A percentile compares a stretch with the other conserved stretches of the same genome.
Conservation (phyloP, 2,797 vertebrate species). For the Argya squamiceps region DNA sequence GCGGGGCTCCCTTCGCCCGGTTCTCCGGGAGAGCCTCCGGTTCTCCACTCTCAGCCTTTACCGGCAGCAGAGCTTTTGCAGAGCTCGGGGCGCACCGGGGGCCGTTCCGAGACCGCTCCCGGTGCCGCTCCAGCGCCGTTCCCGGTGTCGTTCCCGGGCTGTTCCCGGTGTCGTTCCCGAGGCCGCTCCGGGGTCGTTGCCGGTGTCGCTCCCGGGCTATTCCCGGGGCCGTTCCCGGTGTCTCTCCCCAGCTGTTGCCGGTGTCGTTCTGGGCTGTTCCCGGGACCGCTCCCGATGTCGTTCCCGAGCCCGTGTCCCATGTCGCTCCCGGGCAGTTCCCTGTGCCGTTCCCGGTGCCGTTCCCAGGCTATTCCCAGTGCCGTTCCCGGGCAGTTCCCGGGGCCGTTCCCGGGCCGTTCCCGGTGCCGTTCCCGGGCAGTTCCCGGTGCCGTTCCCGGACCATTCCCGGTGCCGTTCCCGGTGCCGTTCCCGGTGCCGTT, state of each 20-base stretch:
- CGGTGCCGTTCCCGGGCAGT: not conserved
- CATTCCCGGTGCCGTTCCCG: not conserved
- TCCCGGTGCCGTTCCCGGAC: not conserved
- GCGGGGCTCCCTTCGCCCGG: not conserved
- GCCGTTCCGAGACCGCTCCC: rapidly evolving
- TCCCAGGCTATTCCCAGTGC: not conserved
- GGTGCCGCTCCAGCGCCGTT: no score
- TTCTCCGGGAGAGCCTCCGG: not conserved
- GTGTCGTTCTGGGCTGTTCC: no score
- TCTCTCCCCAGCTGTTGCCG: no score
- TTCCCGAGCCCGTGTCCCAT: not conserved
- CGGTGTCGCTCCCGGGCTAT: no score
- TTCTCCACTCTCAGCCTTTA: not conserved
- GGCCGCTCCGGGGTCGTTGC: no score
- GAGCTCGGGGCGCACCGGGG: not conserved
- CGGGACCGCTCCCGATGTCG: no score
- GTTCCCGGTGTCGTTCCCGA: not conserved
- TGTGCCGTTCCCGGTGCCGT: no score
- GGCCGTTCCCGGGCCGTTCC: not conserved
- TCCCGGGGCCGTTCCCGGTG: no score
- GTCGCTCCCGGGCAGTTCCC: no score
- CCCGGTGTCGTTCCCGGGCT: not conserved
- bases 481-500: not conserved
- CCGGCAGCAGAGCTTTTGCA: not conserved
- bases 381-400: not conserved